Evolutionary conservation across 2,113 vertebrate genomes (phyloP).

Genomic region (Pelvicachromis taeniatus): DNA sequence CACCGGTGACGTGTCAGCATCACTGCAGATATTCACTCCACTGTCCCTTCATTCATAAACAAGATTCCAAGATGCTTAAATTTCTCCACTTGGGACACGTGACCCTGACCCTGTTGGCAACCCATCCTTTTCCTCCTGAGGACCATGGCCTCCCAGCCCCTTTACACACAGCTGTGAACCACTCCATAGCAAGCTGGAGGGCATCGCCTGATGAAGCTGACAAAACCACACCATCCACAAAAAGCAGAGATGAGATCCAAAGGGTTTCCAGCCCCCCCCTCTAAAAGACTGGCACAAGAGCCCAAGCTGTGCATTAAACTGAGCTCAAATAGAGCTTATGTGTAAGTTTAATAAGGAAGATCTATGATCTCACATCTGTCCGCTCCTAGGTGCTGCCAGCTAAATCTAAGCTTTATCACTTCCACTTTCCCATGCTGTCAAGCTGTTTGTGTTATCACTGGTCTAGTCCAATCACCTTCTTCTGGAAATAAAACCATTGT

Average conservation of each 20-base stretch:
- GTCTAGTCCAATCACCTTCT: background rate
- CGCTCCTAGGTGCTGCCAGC: background rate
- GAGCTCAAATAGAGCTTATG: background rate
- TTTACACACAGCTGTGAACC: background rate
- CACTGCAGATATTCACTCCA: background rate
- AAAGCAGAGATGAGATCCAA: background rate
- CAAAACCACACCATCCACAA: background rate
- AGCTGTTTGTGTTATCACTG: background rate
- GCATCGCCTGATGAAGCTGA: background rate
- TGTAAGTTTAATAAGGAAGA: too few species aligned
- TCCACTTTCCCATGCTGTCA: background rate
- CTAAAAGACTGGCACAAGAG: background rate
- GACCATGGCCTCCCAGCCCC: background rate
- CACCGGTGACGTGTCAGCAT: background rate
- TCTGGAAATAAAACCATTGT: background rate
- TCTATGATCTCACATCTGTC: too few species aligned
- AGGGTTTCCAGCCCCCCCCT: background rate
- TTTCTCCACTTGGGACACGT: background rate
- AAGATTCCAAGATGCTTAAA: background rate
- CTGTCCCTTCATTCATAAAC: background rate
- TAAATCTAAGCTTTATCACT: background rate
- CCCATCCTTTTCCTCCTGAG: background rate
- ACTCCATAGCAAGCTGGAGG: background rate
- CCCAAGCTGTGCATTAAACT: background rate
- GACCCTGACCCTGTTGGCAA: background rate